Conservation (phyloP, 2,113 vertebrate species). For the Myrmecophaga tridactyla region DNA sequence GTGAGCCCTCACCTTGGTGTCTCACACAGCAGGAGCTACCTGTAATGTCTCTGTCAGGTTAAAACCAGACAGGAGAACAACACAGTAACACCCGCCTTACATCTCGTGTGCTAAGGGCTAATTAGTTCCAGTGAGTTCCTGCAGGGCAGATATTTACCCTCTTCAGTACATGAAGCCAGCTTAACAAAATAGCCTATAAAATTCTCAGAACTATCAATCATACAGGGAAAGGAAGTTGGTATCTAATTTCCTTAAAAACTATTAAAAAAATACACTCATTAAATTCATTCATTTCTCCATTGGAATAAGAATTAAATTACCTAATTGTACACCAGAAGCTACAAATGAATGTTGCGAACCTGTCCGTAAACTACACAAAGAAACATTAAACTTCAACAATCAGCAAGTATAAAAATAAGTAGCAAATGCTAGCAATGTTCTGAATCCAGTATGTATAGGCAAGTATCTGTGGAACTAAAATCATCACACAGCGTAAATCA, state of each 20-base stretch:
- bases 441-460: background rate
- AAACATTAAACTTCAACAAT: background rate
- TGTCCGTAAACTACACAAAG: background rate
- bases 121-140: conserved; percentile 42
- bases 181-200: conserved; percentile 48
- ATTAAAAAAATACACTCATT: background rate
- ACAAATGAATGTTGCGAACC: background rate
- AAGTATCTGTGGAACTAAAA: conserved; percentile 9
- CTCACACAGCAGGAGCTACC: background rate
- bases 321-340: background rate
- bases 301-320: background rate
- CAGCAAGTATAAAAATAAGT: background rate
- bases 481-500: background rate
- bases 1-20: background rate
- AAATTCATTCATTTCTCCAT: background rate
- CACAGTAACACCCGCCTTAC: background rate
- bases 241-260: background rate
- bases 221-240: background rate
- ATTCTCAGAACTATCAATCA: conserved; percentile 18
- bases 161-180: conserved; percentile 35
- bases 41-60: background rate
- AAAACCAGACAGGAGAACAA: conserved; percentile 11
- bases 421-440: background rate
- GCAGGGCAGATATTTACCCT: conserved; percentile 3
- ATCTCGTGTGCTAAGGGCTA: background rate